These are phyloP conservation scores for Paratilapia polleni DNA, from an alignment of 2,113 vertebrate genomes.

Conservation along the genomic window DNA sequence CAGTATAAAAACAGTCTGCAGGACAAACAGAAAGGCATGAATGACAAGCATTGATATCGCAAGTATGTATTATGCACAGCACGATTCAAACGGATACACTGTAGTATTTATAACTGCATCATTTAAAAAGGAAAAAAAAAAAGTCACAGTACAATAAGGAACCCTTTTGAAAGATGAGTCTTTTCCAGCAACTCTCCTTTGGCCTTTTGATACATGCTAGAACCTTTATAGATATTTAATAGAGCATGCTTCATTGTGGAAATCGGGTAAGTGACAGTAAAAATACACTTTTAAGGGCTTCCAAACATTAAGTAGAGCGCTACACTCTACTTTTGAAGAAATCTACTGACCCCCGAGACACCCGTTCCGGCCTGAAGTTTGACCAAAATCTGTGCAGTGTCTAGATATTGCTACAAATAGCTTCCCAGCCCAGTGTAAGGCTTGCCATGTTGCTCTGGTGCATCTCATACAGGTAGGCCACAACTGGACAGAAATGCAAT, in stretches of 20 bases:
- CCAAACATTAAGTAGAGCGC: constrained; percentile 33
- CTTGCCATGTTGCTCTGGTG: constrained; percentile 58
- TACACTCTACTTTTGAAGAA: constrained; percentile 16
- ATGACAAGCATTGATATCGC: constrained; percentile 69
- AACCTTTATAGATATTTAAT: constrained; percentile 37
- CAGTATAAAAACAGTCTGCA: constrained; percentile 83
- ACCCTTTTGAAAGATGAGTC: constrained; percentile 65
- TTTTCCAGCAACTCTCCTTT: constrained; percentile 75
- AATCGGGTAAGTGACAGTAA: constrained; percentile 52
- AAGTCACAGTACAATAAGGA: constrained; percentile 77
- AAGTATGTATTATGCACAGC: constrained; percentile 60
- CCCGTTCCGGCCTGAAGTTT: constrained; percentile 12
- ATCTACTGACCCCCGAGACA: constrained; percentile 37
- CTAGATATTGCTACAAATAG: constrained; percentile 56
- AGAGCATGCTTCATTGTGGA: constrained; percentile 63
- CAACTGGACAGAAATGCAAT: constrained; percentile 60
- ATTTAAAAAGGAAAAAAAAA: constrained; percentile 45
- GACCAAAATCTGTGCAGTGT: constrained; percentile 35
- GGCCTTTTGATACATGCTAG: constrained; percentile 68
- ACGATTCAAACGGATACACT: constrained; percentile 61
- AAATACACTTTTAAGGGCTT: constrained; percentile 53
- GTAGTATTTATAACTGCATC: constrained; percentile 72
- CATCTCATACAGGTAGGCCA: constrained; percentile 54
- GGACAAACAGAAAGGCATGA: constrained; percentile 83
- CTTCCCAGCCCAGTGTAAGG: constrained; percentile 53